phyloP scores from a whole-genome alignment of 2,888 invertebrate genomes.

The Eupeodes luniger region DNA sequence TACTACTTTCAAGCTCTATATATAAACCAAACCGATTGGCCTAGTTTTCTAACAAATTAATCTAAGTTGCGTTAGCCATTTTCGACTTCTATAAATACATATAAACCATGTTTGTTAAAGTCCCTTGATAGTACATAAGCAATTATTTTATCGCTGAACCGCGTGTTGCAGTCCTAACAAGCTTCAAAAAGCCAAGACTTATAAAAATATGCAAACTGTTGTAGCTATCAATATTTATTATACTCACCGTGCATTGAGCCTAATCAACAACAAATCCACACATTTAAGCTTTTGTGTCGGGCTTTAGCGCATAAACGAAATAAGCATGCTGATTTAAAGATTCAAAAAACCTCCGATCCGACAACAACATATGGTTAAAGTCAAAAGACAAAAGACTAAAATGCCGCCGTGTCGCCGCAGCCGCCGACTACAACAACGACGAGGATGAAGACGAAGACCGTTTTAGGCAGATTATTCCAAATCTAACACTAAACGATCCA shows the following conservation, averaged over 20 bases:
- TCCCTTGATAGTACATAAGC: conserved; percentile 29
- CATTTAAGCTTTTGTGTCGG: not conserved
- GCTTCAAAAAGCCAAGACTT: not conserved
- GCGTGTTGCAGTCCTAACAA: conserved; percentile 7
- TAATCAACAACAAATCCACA: conserved; percentile 7
- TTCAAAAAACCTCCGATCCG: conserved; percentile 23
- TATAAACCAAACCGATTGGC: not conserved
- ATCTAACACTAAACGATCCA: conserved; percentile 73
- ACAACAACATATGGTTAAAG: conserved; percentile 28
- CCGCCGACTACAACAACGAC: too few species aligned
- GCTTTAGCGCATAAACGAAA: not conserved
- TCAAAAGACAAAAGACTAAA: conserved; percentile 47
- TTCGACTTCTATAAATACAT: not conserved
- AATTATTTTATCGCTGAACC: conserved; percentile 18
- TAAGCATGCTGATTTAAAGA: conserved; percentile 37
- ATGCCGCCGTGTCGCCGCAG: conserved; percentile 29
- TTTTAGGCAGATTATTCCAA: conserved; percentile 72
- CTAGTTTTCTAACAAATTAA: conserved; percentile 27
- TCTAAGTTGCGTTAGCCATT: not conserved
- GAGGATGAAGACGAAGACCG: conserved; percentile 23
- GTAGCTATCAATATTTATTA: conserved; percentile 12
- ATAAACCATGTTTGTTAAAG: conserved; percentile 5
- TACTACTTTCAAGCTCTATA: not conserved
- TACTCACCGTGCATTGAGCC: not conserved
- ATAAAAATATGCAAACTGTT: conserved; percentile 21